Evolutionary conservation across 2,113 vertebrate species (phyloP).

Genomic region (Chloebia gouldiae): DNA sequence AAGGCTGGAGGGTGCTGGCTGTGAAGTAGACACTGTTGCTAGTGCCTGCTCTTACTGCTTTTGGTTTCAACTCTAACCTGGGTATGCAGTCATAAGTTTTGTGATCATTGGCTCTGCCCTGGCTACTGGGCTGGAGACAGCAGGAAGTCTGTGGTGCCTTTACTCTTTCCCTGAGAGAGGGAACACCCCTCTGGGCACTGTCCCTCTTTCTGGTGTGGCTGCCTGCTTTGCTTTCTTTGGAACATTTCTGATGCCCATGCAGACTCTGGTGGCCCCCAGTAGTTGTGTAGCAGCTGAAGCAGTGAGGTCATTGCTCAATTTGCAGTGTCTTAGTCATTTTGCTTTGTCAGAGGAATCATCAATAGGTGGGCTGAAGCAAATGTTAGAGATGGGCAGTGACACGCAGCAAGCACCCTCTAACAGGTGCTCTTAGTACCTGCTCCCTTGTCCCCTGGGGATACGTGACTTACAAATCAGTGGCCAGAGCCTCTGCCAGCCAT

Average conservation of each 20-base stretch:
- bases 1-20: neutral
- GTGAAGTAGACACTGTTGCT: neutral
- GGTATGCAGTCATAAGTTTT: neutral
- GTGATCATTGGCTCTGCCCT: neutral
- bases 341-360: neutral
- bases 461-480: neutral
- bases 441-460: neutral
- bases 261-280: neutral
- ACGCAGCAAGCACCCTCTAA: neutral
- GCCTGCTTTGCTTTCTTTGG: neutral
- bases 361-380: neutral
- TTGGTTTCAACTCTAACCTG: neutral
- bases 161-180: rapidly evolving
- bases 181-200: neutral
- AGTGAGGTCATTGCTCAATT: rapidly evolving
- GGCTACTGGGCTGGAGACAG: neutral
- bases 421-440: neutral
- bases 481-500: neutral
- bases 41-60: neutral
- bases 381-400: neutral
- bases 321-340: neutral
- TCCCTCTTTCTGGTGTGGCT: neutral
- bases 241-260: neutral
- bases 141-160: neutral
- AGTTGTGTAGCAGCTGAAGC: neutral